Evolutionary conservation across 2,113 vertebrate genomes (phyloP).

Genomic region (Hydrochoerus hydrochaeris): DNA sequence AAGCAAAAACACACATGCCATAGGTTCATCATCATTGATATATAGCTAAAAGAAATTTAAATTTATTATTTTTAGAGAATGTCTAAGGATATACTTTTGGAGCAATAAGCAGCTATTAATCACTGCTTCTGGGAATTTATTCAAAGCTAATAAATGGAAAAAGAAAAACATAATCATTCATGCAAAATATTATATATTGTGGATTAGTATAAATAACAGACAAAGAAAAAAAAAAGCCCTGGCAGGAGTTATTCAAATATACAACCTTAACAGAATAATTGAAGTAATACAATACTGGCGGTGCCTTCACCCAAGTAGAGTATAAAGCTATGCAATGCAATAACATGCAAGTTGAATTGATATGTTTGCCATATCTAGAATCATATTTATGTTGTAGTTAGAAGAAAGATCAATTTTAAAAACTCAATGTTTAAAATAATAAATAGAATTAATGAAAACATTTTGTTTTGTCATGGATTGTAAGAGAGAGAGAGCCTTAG

Average conservation of each 20-base stretch:
- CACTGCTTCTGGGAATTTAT: neutral
- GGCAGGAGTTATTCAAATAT: neutral
- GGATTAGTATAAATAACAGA: neutral
- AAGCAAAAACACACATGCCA: neutral
- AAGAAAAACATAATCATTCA: neutral
- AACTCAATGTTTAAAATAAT: neutral
- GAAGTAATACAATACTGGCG: neutral
- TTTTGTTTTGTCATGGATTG: neutral
- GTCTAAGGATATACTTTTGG: neutral
- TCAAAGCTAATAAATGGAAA: neutral
- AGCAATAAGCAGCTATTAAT: neutral
- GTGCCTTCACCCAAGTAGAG: neutral
- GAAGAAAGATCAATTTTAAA: neutral
- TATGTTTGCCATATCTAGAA: neutral
- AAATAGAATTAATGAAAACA: neutral
- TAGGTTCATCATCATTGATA: neutral
- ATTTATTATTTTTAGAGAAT: neutral
- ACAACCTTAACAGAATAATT: neutral
- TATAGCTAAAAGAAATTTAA: neutral
- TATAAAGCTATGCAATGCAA: neutral
- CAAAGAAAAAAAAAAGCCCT: neutral
- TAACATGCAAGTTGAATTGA: neutral
- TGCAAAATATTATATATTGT: neutral
- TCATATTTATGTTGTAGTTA: conserved; percentile 8
- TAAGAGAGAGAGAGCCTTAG: neutral